phyloP scores from a whole-genome alignment of 2,113 vertebrate species.

The Oreochromis niloticus region DNA sequence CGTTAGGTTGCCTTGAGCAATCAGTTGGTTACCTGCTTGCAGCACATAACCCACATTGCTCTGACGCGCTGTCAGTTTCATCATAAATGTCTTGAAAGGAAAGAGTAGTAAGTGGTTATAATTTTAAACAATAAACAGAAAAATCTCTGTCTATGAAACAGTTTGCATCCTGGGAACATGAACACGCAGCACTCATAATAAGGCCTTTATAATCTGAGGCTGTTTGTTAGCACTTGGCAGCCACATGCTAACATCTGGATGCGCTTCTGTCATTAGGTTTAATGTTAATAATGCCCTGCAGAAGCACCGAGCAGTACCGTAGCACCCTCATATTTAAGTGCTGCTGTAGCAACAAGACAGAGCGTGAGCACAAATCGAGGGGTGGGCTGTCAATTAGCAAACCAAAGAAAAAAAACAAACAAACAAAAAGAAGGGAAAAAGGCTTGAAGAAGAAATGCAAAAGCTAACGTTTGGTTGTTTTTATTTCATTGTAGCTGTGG shows the following conservation, averaged over 20 bases:
- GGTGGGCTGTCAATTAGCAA: neutral
- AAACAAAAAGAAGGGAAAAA: neutral
- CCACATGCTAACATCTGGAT: conserved; percentile 12
- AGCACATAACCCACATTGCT: conserved; percentile 94
- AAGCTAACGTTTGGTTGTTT: neutral
- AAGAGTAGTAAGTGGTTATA: neutral
- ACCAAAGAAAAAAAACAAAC: neutral
- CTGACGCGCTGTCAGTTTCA: conserved; percentile 95
- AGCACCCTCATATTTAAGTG: neutral
- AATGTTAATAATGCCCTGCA: neutral
- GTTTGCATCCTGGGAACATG: neutral
- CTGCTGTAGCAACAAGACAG: neutral
- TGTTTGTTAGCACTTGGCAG: neutral
- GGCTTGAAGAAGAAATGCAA: neutral
- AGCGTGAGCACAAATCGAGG: neutral
- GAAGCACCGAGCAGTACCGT: conserved; percentile 1
- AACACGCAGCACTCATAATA: neutral
- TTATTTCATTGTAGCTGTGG: neutral
- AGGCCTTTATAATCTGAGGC: neutral
- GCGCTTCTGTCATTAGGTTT: neutral
- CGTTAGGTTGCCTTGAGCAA: conserved; percentile 85
- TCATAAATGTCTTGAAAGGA: conserved; percentile 84
- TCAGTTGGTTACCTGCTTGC: conserved; percentile 91
- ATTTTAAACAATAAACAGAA: neutral
- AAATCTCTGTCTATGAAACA: neutral